Percentiles rank a stretch among this genome's conserved stretches.
These are phyloP conservation scores for Porites evermanni DNA, from an alignment of 92 coral and sea anemone genomes.

Conservation along the genomic window DNA sequence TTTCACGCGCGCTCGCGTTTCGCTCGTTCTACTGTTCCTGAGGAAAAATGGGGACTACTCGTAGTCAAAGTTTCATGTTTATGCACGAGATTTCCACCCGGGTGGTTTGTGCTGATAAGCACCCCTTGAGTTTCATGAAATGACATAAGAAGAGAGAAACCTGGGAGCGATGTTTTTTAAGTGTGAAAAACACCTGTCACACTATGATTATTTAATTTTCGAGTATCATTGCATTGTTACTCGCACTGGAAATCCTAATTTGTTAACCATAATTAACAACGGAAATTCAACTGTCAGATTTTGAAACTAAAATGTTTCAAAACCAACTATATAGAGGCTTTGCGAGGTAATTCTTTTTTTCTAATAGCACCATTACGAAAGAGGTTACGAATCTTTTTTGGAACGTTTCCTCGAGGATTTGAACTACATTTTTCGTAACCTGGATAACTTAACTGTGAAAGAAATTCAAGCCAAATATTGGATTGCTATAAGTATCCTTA, in stretches of 20 bases:
- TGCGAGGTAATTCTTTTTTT: not conserved
- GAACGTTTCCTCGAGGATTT: not conserved
- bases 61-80: too few species aligned
- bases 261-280: not conserved
- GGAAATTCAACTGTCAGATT: not conserved
- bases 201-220: not conserved
- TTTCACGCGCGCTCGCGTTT: too few species aligned
- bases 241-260: not conserved
- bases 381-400: not conserved
- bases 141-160: too few species aligned
- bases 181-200: slow-evolving; percentile 11
- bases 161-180: too few species aligned
- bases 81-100: too few species aligned
- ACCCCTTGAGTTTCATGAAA: too few species aligned
- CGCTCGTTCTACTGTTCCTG: too few species aligned
- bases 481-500: not conserved
- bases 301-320: not conserved
- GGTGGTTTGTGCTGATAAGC: too few species aligned
- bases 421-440: not conserved
- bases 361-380: not conserved
- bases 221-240: not conserved
- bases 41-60: too few species aligned
- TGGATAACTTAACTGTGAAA: not conserved
- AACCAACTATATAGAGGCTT: not conserved
- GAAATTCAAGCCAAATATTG: not conserved